Percentiles rank a stretch among this genome's conserved stretches.
Evolutionary conservation across 2,797 vertebrate genomes (phyloP).

Genomic region (Micromesistius poutassou): DNA sequence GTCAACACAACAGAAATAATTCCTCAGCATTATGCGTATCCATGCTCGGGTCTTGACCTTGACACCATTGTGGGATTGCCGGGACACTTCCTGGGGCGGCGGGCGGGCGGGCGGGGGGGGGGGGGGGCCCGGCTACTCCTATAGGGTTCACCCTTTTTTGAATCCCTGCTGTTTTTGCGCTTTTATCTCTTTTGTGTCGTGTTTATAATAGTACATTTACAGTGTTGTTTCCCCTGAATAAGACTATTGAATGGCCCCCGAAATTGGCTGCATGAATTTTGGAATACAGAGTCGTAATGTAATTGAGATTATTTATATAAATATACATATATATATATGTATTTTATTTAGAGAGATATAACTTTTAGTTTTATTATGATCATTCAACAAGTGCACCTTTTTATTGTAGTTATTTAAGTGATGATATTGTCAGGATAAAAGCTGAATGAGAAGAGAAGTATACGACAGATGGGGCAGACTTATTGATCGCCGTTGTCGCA

Average conservation of each 20-base stretch:
- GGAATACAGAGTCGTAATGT: too few species aligned
- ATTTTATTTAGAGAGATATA: too few species aligned
- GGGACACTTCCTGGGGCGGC: too few species aligned
- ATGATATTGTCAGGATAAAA: background rate
- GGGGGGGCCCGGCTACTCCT: too few species aligned
- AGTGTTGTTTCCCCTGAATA: background rate
- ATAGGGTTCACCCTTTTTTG: too few species aligned
- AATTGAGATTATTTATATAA: background rate
- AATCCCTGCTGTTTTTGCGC: too few species aligned
- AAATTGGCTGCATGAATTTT: too few species aligned
- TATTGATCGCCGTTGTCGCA: background rate
- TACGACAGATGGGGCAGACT: conserved; percentile 18
- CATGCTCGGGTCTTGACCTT: background rate
- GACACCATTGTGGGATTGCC: background rate
- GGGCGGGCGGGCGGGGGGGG: too few species aligned
- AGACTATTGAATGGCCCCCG: too few species aligned
- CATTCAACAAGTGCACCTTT: background rate
- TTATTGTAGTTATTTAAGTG: background rate
- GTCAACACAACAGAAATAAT: background rate
- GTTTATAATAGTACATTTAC: background rate
- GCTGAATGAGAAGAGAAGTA: background rate
- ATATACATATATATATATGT: too few species aligned
- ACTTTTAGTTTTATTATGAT: background rate
- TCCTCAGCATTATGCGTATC: background rate
- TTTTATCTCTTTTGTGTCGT: background rate